A percentile compares a stretch with the other conserved stretches of the same genome.
Conservation (phyloP, 92 coral and sea anemone species). For the Epizoanthus illoricatus region DNA sequence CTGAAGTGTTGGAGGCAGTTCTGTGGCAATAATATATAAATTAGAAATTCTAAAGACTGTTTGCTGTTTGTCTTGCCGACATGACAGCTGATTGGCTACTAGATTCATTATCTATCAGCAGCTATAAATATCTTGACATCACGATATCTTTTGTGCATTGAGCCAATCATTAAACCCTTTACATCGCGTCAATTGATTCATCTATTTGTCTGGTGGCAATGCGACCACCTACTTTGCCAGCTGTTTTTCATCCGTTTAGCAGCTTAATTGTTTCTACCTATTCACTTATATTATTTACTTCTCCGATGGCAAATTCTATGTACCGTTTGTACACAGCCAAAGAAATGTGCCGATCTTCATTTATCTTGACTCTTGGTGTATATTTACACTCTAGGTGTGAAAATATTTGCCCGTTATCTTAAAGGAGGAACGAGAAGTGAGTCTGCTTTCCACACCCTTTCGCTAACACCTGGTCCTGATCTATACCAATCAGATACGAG, state of each 20-base stretch:
- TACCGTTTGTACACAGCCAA: constrained; percentile 46
- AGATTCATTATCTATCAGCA: constrained; percentile 92
- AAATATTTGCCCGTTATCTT: constrained; percentile 89
- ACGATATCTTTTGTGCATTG: constrained; percentile 89
- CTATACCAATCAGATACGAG: constrained; percentile 80
- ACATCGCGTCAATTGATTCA: constrained; percentile 98
- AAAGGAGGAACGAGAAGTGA: constrained; percentile 76
- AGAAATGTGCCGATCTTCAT: constrained; percentile 42
- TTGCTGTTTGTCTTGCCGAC: constrained; percentile 89
- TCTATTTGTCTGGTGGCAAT: constrained; percentile 93
- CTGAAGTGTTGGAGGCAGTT: constrained; percentile 96
- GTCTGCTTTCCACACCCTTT: constrained; percentile 77
- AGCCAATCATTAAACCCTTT: constrained; percentile 82
- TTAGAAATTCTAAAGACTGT: constrained; percentile 97
- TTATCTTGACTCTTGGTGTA: constrained; percentile 50
- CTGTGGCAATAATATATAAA: constrained; percentile 96
- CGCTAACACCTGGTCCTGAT: constrained; percentile 80
- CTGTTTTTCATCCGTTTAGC: constrained; percentile 88
- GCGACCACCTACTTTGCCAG: constrained; percentile 99
- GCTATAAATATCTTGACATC: constrained; percentile 98
- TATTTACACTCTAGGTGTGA: constrained; percentile 76
- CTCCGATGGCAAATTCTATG: constrained; percentile 66
- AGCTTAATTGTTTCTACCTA: constrained; percentile 89
- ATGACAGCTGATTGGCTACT: constrained; percentile 79
- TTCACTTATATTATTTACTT: constrained; percentile 83